Base-by-base conservation (phyloP, 1,140 invertebrate genomes). In the Drosophila kurseongensis region DNA sequence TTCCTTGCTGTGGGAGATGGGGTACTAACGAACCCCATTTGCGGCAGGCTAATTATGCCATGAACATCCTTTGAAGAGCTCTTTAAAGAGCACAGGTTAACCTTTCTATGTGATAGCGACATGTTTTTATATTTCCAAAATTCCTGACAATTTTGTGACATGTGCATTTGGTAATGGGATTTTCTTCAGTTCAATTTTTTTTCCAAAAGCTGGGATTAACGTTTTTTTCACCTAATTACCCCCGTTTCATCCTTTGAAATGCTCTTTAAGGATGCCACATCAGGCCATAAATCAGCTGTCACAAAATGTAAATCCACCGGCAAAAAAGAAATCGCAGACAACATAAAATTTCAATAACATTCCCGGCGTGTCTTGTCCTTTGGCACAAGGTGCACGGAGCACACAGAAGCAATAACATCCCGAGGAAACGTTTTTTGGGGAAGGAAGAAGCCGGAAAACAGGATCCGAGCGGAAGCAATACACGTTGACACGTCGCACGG, bases 281-380 rank as follows among this genome's bases (percentile, higher is more conserved):
- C 56, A 38, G 60, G n/a, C 35, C 79, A 88, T 86, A 86, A 86
- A 86, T 86, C 83, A 86, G 56, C 41, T 48, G 62, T 42, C 68
- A 71, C 29, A 56, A 62, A 66, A 76, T 74, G 75, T 81, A 83
- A 82, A 88, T 88, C 83, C 79, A 74, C 58, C 45, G 36, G 5
- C 42, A 40, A 51, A 58, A 55, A 58, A 42, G 36, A 73, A 86
- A 82, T 82, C 79, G 75, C 78, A 86, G 83, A 86, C 79, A 86
- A 83, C 75, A 88, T 86, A 88, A 86, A 88, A 86, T 76, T 86
- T 86, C 83, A 86, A 86, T 86, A 86, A 86, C 71, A 67, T 78
- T 62, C 76, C 47, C 62, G 47, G 47, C 40, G 54, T 58, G 51
- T 58, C 61, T 52, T 57, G 38, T 52, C 50, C 50, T 52, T 29